A percentile compares a stretch with the other conserved stretches of the same genome.
These are phyloP conservation scores for Bombus superbus DNA, from an alignment of 1,140 invertebrate species.

Conservation along the genomic window DNA sequence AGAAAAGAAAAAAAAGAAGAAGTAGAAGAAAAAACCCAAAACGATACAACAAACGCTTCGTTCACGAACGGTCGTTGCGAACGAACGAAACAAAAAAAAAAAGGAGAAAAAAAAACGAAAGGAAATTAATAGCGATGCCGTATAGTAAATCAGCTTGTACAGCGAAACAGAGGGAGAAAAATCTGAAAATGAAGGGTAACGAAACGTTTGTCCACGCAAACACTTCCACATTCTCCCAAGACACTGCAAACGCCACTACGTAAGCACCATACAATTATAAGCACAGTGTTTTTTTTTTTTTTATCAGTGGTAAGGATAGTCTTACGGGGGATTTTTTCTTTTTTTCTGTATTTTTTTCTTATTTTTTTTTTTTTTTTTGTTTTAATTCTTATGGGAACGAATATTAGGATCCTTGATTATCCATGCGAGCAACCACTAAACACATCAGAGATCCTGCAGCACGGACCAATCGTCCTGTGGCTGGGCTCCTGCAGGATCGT, in stretches of 20 bases:
- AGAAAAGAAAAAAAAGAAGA: slow-evolving; percentile 18
- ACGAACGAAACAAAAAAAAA: background rate
- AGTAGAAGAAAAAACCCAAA: slow-evolving; percentile 2
- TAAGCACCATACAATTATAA: slow-evolving; percentile 70
- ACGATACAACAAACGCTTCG: slow-evolving; percentile 32
- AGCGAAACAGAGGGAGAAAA: slow-evolving; percentile 39
- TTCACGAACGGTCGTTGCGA: background rate
- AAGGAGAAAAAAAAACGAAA: background rate
- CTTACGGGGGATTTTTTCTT: slow-evolving; percentile 43
- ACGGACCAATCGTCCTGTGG: slow-evolving; percentile 74
- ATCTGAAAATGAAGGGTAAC: slow-evolving; percentile 39
- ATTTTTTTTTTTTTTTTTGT: slow-evolving; percentile 3
- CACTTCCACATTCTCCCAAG: slow-evolving; percentile 64
- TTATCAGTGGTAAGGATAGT: slow-evolving; percentile 60
- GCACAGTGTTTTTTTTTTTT: slow-evolving; percentile 68
- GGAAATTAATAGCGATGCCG: background rate
- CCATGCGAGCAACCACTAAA: slow-evolving; percentile 73
- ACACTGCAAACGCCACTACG: slow-evolving; percentile 65
- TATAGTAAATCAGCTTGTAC: slow-evolving; percentile 5
- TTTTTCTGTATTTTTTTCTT: background rate
- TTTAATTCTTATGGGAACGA: slow-evolving; percentile 18
- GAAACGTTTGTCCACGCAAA: slow-evolving; percentile 64
- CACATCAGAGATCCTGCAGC: slow-evolving; percentile 71
- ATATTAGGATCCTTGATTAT: slow-evolving; percentile 56
- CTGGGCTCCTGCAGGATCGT: slow-evolving; percentile 75